Base-by-base conservation (phyloP, 1,140 invertebrate species). In the Lysiphlebus fabarum region DNA sequence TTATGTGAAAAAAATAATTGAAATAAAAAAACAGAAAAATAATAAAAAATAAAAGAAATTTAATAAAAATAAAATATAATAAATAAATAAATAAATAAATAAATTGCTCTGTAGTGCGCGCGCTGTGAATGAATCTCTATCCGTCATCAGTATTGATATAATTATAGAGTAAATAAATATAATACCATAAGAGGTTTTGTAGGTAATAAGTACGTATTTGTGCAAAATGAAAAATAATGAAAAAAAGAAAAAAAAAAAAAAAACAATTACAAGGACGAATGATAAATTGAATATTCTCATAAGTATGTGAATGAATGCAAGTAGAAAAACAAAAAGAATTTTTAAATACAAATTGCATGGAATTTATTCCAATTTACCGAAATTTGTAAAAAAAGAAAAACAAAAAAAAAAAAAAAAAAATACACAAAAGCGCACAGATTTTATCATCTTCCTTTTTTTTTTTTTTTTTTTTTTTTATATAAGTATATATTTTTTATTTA, bases 121-220 rank as follows among this genome's bases (percentile, higher is more conserved):
- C 75, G 70, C 73, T 78, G 76, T 76, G 76, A 77, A 76, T 74
- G 77, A 79, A 79, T 78, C 77, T 79, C 76, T 78, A 78, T 78
- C 77, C 77, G 76, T 78, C 76, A 79, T 76, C 77, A 79, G 77
- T 79, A 78, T 79, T 79, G 75, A 77, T 78, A 79, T 78, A 78
- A 78, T 78, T 76, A 78, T 77, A 77, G 73, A 74, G 62, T 77
- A 77, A 77, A 77, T 77, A 68, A 75, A 74, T 76, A 78, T 76
- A 74, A 77, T 78, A 77, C 74, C 75, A 66, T 77, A 75, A 78
- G 73, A 70, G 65, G 67, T 73, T 63, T 72, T 69, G 68, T 37
- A 38, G 55, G 17, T 34, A 59, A 61, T 79, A 78, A 78, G 74
- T 78, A 76, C 65, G 74, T 75, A 76, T 70, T 56, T 71, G 72